phyloP scores from a whole-genome alignment of 2,797 vertebrate genomes.

The Cossypha dichroa region DNA sequence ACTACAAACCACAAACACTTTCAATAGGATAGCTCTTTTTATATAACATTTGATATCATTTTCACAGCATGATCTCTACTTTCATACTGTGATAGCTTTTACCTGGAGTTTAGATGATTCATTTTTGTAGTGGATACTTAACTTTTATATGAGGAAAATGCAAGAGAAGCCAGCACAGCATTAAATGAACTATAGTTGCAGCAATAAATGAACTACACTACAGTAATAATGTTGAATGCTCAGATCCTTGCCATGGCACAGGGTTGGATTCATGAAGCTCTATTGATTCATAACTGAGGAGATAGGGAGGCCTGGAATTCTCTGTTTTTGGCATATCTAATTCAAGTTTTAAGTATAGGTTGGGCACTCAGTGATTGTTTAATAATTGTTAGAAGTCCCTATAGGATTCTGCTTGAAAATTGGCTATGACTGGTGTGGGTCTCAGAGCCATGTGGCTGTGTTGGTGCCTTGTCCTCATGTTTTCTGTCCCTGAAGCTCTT shows the following conservation, averaged over 20 bases:
- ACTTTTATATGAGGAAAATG: slow-evolving; percentile 76
- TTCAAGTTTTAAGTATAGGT: background rate
- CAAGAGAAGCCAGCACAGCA: slow-evolving; percentile 70
- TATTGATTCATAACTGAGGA: background rate
- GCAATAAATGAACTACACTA: slow-evolving; percentile 63
- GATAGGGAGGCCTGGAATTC: background rate
- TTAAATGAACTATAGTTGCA: slow-evolving; percentile 68
- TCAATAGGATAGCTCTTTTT: slow-evolving; percentile 75
- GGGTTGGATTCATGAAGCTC: slow-evolving; percentile 26
- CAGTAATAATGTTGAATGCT: slow-evolving; percentile 49
- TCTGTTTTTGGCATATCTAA: background rate
- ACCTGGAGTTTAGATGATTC: slow-evolving; percentile 77
- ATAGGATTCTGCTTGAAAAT: background rate
- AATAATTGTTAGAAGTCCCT: background rate
- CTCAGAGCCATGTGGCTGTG: background rate
- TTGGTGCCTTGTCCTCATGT: background rate
- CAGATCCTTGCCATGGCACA: background rate
- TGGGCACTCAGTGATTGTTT: background rate
- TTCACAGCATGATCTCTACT: slow-evolving; percentile 75
- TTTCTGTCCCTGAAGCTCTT: background rate
- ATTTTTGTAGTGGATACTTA: slow-evolving; percentile 78
- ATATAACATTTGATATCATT: slow-evolving; percentile 78
- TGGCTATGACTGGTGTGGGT: background rate
- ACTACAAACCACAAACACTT: slow-evolving; percentile 73
- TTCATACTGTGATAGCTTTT: slow-evolving; percentile 76